Evolutionary conservation across 1,140 invertebrate species (phyloP), one percentile per base, ranked within the genome.

Genomic region (Parasteatoda tepidariorum): DNA sequence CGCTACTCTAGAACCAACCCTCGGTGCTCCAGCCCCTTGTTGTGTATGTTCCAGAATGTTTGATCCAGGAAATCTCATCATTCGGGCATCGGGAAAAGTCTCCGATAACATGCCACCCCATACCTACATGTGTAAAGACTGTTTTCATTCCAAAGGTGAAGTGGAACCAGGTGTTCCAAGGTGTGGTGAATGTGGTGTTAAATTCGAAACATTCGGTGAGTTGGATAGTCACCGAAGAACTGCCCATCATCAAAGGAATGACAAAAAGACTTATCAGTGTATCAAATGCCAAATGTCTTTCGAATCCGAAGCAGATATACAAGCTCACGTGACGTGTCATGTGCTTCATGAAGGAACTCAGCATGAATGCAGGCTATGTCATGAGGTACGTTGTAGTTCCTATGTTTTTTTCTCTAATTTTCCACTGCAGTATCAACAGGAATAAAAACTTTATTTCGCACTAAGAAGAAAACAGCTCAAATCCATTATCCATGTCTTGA

Each of bases 321-420:
- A 93, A 81, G 87, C 91, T 15, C 94, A 94, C 86, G 91, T 93
- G 4, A 87, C 92, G 83, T 90, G 86, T 87, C 92, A 93, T 86
- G 87, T 92, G 66, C 87, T 91, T 48, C 90, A 89, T 86, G 89
- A 91, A 89, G 88, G 91, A 11, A 89, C 89, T 6, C 86, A 91
- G 59, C 90, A 92, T 68, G 93, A 95, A 85, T 97, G 95, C 87
- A 91, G 93, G 75, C 89, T 96, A 0, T 97, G 95, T 86, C 89
- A 92, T 15, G 91, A 92, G 26, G 86, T 83, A 70, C 33, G 11
- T 4, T 4, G 18, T 24, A 26, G 13, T 57, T 26, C 0, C n/a
- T n/a, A n/a, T n/a, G n/a, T n/a, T n/a, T n/a, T n/a, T n/a, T n/a
- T n/a, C n/a, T n/a, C n/a, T n/a, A n/a, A n/a, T n/a, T n/a, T n/a